phyloP scores from a whole-genome alignment of 2,888 invertebrate genomes.

The Leptinotarsa rubiginosa region DNA sequence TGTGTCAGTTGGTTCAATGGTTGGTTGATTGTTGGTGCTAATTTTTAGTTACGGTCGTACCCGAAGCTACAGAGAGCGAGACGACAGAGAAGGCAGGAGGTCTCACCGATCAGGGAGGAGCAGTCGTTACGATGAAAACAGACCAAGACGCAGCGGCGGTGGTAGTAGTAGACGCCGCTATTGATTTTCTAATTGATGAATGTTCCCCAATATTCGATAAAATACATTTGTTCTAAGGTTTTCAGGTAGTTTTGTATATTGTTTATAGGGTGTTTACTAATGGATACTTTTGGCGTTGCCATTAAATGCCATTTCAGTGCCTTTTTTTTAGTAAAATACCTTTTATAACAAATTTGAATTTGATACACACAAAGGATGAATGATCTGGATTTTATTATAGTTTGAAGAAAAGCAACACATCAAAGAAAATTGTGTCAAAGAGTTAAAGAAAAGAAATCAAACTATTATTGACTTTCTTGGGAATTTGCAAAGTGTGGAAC shows the following conservation, averaged over 20 bases:
- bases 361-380: too few species aligned
- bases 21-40: slow-evolving; percentile 49
- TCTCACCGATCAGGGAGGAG: slow-evolving; percentile 49
- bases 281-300: slow-evolving; percentile 9
- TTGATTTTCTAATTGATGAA: slow-evolving; percentile 5
- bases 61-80: slow-evolving; percentile 57
- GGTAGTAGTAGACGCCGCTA: slow-evolving; percentile 37
- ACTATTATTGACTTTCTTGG: too few species aligned
- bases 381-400: too few species aligned
- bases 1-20: slow-evolving; percentile 39
- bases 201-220: not conserved
- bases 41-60: slow-evolving; percentile 64
- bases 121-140: slow-evolving; percentile 42
- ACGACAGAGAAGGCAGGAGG: slow-evolving; percentile 61
- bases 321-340: not conserved
- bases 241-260: slow-evolving; percentile 36
- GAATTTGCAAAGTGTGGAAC: too few species aligned
- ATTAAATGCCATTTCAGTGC: not conserved
- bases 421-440: too few species aligned
- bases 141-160: slow-evolving; percentile 41
- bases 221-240: slow-evolving; percentile 15
- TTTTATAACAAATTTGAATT: not conserved
- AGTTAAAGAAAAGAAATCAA: too few species aligned
- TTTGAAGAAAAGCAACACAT: too few species aligned
- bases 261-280: slow-evolving; percentile 20